Conservation (phyloP, 2,113 vertebrate species). For the Atlantisia rogersi region DNA sequence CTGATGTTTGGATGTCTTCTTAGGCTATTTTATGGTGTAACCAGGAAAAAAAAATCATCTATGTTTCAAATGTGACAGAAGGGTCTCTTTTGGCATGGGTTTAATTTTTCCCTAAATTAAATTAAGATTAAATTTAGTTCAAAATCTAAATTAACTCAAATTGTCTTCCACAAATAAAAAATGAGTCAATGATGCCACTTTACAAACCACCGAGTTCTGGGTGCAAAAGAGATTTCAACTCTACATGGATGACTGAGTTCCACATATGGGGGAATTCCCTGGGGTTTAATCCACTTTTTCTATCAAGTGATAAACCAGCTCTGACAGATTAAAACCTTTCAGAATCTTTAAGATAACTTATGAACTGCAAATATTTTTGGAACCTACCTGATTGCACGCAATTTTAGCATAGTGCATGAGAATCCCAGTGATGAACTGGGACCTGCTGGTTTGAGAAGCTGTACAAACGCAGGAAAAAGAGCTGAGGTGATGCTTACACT, state of each 20-base stretch:
- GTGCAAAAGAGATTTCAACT: neutral
- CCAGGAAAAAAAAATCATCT: neutral
- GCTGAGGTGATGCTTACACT: fast-evolving
- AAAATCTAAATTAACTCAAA: no score
- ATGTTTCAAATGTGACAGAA: neutral
- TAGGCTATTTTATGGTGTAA: neutral
- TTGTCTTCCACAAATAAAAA: neutral
- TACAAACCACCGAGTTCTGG: neutral
- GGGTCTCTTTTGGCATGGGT: neutral
- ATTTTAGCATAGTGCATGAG: neutral
- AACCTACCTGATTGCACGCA: neutral
- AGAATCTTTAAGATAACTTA: neutral
- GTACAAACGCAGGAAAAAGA: neutral
- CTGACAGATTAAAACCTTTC: neutral
- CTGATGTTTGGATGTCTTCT: neutral
- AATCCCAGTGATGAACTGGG: neutral
- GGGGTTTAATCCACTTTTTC: neutral
- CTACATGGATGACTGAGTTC: neutral
- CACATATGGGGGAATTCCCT: fast-evolving
- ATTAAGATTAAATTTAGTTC: neutral
- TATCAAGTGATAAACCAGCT: neutral
- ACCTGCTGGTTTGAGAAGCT: neutral
- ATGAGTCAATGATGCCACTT: fast-evolving
- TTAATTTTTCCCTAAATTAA: neutral
- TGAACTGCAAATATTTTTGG: neutral